phyloP scores from a whole-genome alignment of 2,888 invertebrate genomes.

The Coremacera marginata region DNA sequence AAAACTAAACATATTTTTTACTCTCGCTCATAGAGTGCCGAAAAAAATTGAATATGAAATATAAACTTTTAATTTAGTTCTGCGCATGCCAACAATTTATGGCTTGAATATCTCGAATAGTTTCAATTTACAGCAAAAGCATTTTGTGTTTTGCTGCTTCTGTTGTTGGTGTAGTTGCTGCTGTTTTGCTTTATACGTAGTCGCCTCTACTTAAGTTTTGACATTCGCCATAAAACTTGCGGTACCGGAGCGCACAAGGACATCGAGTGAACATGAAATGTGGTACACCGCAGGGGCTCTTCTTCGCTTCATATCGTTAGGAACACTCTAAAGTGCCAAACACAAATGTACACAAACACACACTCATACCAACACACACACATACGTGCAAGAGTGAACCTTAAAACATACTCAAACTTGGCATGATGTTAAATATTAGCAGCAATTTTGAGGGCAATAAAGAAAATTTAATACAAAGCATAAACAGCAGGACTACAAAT shows the following conservation, averaged over 20 bases:
- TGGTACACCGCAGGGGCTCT: constrained; percentile 17
- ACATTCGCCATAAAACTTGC: constrained; percentile 30
- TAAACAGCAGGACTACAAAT: too few relatives aligned
- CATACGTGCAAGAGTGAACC: neutral
- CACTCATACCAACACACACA: neutral
- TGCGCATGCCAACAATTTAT: too few relatives aligned
- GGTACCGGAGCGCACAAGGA: constrained; percentile 5
- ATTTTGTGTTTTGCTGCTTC: neutral
- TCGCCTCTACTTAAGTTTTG: constrained; percentile 3
- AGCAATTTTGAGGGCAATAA: too few relatives aligned
- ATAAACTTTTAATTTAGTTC: too few relatives aligned
- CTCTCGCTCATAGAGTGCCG: too few relatives aligned
- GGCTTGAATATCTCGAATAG: too few relatives aligned
- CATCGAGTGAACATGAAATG: constrained; percentile 22
- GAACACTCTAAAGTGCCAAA: neutral
- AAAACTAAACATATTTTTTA: too few relatives aligned
- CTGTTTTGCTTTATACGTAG: neutral
- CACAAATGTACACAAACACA: neutral
- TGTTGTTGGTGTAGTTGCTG: neutral
- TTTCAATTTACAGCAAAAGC: neutral
- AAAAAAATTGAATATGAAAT: too few relatives aligned
- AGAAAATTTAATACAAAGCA: too few relatives aligned
- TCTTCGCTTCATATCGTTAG: too few relatives aligned
- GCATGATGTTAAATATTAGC: neutral
- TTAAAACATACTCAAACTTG: neutral